Evolutionary conservation across 2,113 vertebrate genomes (phyloP), one percentile per base, ranked within the genome.

Genomic region (Chloropsis cyanopogon): DNA sequence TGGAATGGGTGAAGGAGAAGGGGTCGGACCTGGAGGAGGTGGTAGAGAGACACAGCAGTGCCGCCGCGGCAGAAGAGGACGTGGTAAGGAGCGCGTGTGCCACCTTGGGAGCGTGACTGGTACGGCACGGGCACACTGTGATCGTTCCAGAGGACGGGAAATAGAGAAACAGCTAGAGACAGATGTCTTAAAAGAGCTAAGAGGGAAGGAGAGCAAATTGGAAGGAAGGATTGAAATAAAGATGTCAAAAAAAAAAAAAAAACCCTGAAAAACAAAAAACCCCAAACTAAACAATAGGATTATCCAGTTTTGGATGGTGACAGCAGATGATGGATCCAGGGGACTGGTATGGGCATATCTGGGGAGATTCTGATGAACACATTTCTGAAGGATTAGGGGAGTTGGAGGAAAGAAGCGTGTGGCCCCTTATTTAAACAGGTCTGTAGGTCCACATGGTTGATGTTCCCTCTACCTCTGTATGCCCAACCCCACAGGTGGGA

Each of bases 361-460:
- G 42, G 31, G 35, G 61, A 57, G 35, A 50, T 17, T 85, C 41
- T 42, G 25, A 49, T 66, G 44, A 75, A 65, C 16, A 23, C 17
- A 57, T 47, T 35, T 57, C 13, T 21, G 61, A 50, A 85, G 61
- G 26, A 35, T 47, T 12, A 23, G 52, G 17, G 37, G 20, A 66
- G 35, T 35, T 57, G 41, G 29, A 85, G 50, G 29, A 42, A 42
- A 66, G 31, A 47, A 42, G 46, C 0, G 1, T 15, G 29, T 7
- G 14, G 14, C 9, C 23, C n/a, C n/a, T 85, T 35, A 41, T 41
- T 35, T 24, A 7, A 13, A 65, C n/a, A 41, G 14, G 15, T 46
- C 41, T 46, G 35, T 15, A 23, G 33, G 47, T 14, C 9, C 11
- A 8, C 0, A 1, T 49, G 50, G 50, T 29, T 1, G 3, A 57